These are phyloP conservation scores for Mantis religiosa DNA, from an alignment of 2,888 invertebrate species.

Conservation along the genomic window DNA sequence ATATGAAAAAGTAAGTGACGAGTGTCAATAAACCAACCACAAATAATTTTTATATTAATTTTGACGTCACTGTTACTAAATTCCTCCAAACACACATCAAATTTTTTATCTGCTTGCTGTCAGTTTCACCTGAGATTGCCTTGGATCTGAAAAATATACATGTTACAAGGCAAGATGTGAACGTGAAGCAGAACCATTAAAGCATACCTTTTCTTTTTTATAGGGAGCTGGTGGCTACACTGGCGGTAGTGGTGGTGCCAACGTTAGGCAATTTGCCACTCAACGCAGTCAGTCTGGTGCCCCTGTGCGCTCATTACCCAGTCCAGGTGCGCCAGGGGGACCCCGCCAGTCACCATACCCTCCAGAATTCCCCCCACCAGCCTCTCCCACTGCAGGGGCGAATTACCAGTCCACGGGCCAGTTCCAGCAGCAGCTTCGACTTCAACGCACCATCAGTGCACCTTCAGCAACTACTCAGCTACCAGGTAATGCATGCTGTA, in stretches of 20 bases:
- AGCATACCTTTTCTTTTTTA: neutral
- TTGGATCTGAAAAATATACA: too few relatives aligned
- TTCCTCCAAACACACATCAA: too few relatives aligned
- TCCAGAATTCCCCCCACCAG: slow-evolving; percentile 49
- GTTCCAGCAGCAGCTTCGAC: slow-evolving; percentile 49
- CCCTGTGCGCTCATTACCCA: slow-evolving; percentile 46
- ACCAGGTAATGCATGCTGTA: slow-evolving; percentile 47
- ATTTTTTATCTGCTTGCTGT: too few relatives aligned
- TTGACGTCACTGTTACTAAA: too few relatives aligned
- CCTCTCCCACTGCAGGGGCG: slow-evolving; percentile 51
- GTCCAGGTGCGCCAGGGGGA: slow-evolving; percentile 47
- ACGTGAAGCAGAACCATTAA: too few relatives aligned
- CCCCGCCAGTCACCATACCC: slow-evolving; percentile 53
- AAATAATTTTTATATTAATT: too few relatives aligned
- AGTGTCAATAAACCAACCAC: too few relatives aligned
- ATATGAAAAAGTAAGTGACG: too few relatives aligned
- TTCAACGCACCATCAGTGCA: slow-evolving; percentile 57
- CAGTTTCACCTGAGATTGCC: too few relatives aligned
- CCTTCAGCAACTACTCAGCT: slow-evolving; percentile 55
- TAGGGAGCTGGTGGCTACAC: neutral
- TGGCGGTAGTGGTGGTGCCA: slow-evolving; percentile 25
- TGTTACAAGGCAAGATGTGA: too few relatives aligned
- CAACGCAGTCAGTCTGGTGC: slow-evolving; percentile 35
- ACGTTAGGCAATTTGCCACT: slow-evolving; percentile 6
- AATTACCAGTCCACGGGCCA: slow-evolving; percentile 43